Evolutionary conservation across 1,140 invertebrate species (phyloP), one percentile per base, ranked within the genome.

Genomic region (Triops cancriformis): DNA sequence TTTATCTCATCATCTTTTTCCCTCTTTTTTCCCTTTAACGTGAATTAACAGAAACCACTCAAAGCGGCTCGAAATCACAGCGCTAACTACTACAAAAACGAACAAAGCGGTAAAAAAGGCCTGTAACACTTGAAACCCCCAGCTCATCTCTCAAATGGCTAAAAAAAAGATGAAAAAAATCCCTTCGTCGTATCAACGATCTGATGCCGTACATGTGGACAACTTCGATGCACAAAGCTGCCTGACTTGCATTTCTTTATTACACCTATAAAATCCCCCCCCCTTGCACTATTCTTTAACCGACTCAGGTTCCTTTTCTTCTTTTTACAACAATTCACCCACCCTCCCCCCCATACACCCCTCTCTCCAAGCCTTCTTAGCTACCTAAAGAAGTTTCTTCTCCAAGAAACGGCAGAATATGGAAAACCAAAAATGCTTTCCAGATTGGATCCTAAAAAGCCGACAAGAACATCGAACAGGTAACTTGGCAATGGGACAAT

Each of bases 191-290:
- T 37, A 37, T 37, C 31, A 37, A 37, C 31, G 51, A 4, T 64
- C 51, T 18, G 51, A 14, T 64, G 31, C 31, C 31, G 0, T 64
- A 64, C 23, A 64, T 64, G 51, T 64, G 51, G 51, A 64, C 51
- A 64, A 23, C 51, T 64, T 37, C 10, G 51, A 64, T 64, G 51
- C 2, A 23, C 31, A 37, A 37, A 37, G 23, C 51, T 64, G 51
- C 51, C 51, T 64, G 51, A 23, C 51, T 64, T 64, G 51, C 51
- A 64, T 64, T 64, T 64, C n/a, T 64, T 64, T 64, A 64, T 64
- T 64, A 64, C 14, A 64, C 51, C 51, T 64, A 64, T 64, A 64
- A 64, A 64, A 64, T 18, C 51, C 51, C 23, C 43, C 18, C 43
- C 23, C 51, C 51, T 64, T 64, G 51, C 51, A 64, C 51, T 64